Percentiles rank a stretch among this genome's conserved stretches.
Conservation (phyloP, 64 coral and sea anemone genomes). For the Trachythela sp. region DNA sequence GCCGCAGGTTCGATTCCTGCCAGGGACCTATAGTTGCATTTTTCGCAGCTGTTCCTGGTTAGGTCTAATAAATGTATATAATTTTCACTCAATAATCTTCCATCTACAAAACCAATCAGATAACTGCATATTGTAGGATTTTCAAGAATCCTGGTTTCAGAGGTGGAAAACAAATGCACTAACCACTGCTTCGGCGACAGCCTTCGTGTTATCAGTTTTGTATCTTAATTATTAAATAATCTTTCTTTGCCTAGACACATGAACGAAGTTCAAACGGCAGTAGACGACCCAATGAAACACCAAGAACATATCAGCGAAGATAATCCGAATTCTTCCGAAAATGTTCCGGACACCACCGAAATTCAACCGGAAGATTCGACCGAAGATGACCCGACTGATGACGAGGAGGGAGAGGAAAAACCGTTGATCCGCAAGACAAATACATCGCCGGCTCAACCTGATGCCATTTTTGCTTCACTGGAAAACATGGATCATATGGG, state of each 20-base stretch:
- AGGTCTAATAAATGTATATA: too few species aligned
- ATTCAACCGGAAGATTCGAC: neutral
- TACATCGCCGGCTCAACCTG: neutral
- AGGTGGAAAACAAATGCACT: too few species aligned
- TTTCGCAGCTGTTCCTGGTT: too few species aligned
- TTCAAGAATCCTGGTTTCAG: too few species aligned
- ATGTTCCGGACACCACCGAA: neutral
- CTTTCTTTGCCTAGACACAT: neutral
- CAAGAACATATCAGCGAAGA: neutral
- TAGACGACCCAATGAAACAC: neutral
- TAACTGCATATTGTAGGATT: too few species aligned
- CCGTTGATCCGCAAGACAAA: neutral
- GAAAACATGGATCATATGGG: neutral
- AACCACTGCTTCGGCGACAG: too few species aligned
- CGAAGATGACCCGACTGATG: neutral
- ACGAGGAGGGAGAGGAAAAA: neutral
- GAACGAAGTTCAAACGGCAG: neutral
- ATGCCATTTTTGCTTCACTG: neutral
- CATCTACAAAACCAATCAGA: too few species aligned
- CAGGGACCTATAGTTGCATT: too few species aligned
- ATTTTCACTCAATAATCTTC: too few species aligned
- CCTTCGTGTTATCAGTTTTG: neutral
- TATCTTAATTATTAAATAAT: neutral
- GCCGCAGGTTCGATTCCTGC: too few species aligned
- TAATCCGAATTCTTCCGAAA: neutral